Evolutionary conservation across 2,888 invertebrate species (phyloP), one percentile per base, ranked within the genome.

Genomic region (Alcis repandata): DNA sequence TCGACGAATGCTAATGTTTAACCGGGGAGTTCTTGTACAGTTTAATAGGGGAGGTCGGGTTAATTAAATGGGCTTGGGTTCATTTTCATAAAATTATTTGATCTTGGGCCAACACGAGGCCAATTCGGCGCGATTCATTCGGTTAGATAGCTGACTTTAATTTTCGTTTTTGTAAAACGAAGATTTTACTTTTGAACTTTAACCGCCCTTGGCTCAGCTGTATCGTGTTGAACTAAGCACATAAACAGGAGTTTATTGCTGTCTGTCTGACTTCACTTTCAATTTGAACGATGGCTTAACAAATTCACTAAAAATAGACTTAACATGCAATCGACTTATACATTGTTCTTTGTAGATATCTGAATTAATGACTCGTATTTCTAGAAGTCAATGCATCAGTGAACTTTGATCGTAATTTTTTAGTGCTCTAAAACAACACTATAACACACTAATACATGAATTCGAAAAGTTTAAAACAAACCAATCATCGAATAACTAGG

Each of bases 1-100:
- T 87, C 86, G 82, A 83, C 88, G 89, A 89, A 90, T 88, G 88
- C 86, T 90, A 90, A 92, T 92, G 91, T 90, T 90, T 88, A 89
- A 88, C 88, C 84, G 85, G 90, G 89, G 90, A 90, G 91, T 91
- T 91, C 91, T 91, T 91, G 90, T 90, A 87, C 90, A 89, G 83
- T 89, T 88, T 85, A 87, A 87, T 84, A 82, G 85, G 88, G 90
- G 88, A 87, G 87, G 85, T 85, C 71, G 88, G 88, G 91, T 91
- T 92, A 92, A 93, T 92, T 92, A 91, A 93, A 92, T 90, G 89
- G 87, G 84, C 85, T 79, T 79, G 77, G 88, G 86, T 90, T 89
- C 87, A 90, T 90, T 93, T 92, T 91, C 89, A 85, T 89, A 88
- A 88, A 92, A 92, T 92, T 90, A 91, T 92, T 92, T 90, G 91